These are phyloP conservation scores for Pheucticus melanocephalus DNA, from an alignment of 2,113 vertebrate genomes.

Conservation along the genomic window DNA sequence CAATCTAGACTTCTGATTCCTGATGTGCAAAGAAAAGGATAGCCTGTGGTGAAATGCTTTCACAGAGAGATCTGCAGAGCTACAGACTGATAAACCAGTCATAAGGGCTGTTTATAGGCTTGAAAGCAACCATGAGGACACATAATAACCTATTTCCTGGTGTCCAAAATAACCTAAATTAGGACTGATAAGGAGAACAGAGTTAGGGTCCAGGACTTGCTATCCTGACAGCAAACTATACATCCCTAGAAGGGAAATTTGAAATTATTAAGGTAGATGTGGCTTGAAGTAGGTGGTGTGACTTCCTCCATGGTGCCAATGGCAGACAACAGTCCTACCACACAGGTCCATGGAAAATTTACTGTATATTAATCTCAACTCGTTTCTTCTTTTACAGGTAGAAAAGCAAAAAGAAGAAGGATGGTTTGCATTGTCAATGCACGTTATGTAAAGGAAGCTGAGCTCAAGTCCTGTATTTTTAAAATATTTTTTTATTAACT, in stretches of 20 bases:
- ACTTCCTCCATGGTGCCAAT: not conserved
- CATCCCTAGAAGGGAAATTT: not conserved
- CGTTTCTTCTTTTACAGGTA: slow-evolving; percentile 64
- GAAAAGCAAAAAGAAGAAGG: slow-evolving; percentile 80
- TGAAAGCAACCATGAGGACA: not conserved
- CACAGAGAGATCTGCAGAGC: not conserved
- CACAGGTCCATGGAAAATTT: not conserved
- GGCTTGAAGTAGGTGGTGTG: not conserved
- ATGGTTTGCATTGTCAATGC: slow-evolving; percentile 86
- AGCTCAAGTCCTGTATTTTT: not conserved
- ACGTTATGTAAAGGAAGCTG: slow-evolving; percentile 65
- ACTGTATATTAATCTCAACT: not conserved
- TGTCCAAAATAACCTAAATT: not conserved
- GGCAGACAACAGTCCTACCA: not conserved
- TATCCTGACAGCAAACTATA: not conserved
- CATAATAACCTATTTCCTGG: not conserved
- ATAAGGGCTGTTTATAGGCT: not conserved
- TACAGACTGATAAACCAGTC: not conserved
- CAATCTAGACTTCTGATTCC: not conserved
- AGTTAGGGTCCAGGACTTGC: not conserved
- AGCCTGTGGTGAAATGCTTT: not conserved
- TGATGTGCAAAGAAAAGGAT: not conserved
- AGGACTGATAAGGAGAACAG: not conserved
- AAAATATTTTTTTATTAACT: not conserved
- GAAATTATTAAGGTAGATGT: not conserved